Evolutionary conservation across 2,797 vertebrate genomes (phyloP), one percentile per base, ranked within the genome.

Genomic region (Mus caroli): DNA sequence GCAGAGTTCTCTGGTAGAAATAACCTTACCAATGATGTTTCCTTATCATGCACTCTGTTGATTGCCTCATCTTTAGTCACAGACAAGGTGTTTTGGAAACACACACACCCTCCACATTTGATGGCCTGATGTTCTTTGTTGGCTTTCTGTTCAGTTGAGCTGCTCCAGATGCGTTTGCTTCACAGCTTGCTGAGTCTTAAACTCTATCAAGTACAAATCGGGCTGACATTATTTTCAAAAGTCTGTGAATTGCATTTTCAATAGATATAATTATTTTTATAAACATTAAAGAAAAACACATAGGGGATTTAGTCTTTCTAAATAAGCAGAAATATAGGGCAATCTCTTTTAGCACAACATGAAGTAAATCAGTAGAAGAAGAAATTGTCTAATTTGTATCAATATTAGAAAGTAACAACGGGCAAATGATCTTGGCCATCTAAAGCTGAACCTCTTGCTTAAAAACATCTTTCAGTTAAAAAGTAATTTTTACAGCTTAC

Each of bases 401-500:
- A 85, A 56, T 89, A 92, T 88, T 76, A 54, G 26, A 92, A 83
- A 94, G 24, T 11, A 75, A 64, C 3, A 78, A 94, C 89, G 73
- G 22, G 26, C 37, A 87, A 20, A 88, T 91, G 50, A 69, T 75
- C 31, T 92, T 24, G 0, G 37, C 62, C 26, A 75, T 88, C 6
- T 43, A 78, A 92, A 92, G 43, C 54, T 82, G 20, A 94, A 62
- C 0, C 2, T 85, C 82, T 93, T 64, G 40, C 4, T 84, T 88
- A 37, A 93, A 97, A 91, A 7, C n/a, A 78, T 87, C 52, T 87
- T 87, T 91, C 26, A 62, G 9, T 94, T 94, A 71, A 93, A 95
- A 94, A 93, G 31, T 73, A 88, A 91, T 92, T 97, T 94, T 96
- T 60, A 88, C 26, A 90, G 19, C 37, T 96, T 90, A 43, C 20